Evolutionary conservation across 2,888 invertebrate genomes (phyloP).

Genomic region (Labia minor): DNA sequence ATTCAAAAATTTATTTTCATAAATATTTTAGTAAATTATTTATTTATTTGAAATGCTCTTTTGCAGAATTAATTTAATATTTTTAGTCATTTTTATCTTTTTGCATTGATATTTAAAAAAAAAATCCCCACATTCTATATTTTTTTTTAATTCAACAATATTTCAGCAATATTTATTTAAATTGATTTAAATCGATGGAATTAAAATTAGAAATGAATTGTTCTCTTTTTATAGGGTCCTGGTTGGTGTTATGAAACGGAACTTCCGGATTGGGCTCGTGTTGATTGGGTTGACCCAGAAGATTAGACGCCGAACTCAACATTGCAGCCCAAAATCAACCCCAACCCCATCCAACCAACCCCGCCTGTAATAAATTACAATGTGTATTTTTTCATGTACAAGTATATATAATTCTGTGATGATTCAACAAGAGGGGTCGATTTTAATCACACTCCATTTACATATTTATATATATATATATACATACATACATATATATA

Average conservation of each 20-base stretch:
- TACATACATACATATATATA: background rate
- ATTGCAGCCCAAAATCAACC: background rate
- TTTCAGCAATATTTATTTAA: no score
- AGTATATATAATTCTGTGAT: constrained; percentile 13
- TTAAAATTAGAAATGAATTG: no score
- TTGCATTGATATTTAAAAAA: no score
- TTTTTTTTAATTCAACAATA: no score
- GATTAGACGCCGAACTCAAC: constrained; percentile 37
- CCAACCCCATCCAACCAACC: background rate
- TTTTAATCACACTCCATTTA: constrained; percentile 1
- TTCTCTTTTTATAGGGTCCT: constrained; percentile 56
- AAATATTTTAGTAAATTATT: no score
- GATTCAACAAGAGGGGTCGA: constrained; percentile 13
- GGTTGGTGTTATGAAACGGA: constrained; percentile 91
- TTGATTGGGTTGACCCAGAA: constrained; percentile 64
- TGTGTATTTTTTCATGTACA: constrained; percentile 1
- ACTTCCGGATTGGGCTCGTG: constrained; percentile 83
- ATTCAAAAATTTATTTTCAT: no score
- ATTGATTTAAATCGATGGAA: no score
- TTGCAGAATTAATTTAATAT: no score
- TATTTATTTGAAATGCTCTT: no score
- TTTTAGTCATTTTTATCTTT: no score
- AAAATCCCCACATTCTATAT: no score
- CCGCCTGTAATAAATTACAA: background rate
- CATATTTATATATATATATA: background rate